Evolutionary conservation across 2,113 vertebrate species (phyloP), one percentile per base, ranked within the genome.

Genomic region (Chaenogobius annularis): DNA sequence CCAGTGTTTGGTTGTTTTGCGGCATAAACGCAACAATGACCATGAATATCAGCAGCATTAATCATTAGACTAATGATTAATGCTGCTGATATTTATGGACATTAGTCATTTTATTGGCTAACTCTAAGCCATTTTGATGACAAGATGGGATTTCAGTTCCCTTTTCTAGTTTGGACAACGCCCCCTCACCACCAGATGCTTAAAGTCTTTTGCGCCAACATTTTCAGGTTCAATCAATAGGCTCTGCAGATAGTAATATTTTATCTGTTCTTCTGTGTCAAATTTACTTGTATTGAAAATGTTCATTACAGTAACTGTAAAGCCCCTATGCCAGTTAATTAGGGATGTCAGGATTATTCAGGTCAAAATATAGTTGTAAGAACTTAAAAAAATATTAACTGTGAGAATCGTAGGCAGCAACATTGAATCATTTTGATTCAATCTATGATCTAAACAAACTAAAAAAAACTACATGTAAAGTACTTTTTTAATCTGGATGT

Each of bases 21-120:
- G 10, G 68, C 70, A 3, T 78, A 64, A 72, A 3, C 5, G 44
- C 9, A 62, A 9, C 15, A 65, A n/a, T n/a, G n/a, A n/a, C 64
- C 11, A 66, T 54, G 50, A 20, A 52, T 66, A 19, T 62, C 72
- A 75, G 47, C 52, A 1, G 26, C 7, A 48, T 66, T 67, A 23
- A 69, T 76, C 5, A 52, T 66, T n/a, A n/a, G n/a, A n/a, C n/a
- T n/a, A n/a, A 66, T 52, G 5, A 76, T 69, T 23, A 67, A 66
- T 48, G 7, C 26, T 1, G 52, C 47, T 75, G 72, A 62, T 19
- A 66, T 52, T 20, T 19, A 54, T 66, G 11, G 64, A n/a, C n/a
- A n/a, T n/a, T 44, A 68, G 64, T 46, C 35, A 10, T 10, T 67
- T 72, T 48, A 20, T 64, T 75, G 46, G 22, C 44, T 73, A 5